Percentiles rank a stretch among this genome's conserved stretches.
Evolutionary conservation across 2,113 vertebrate genomes (phyloP).

Genomic region (Serinus canaria): DNA sequence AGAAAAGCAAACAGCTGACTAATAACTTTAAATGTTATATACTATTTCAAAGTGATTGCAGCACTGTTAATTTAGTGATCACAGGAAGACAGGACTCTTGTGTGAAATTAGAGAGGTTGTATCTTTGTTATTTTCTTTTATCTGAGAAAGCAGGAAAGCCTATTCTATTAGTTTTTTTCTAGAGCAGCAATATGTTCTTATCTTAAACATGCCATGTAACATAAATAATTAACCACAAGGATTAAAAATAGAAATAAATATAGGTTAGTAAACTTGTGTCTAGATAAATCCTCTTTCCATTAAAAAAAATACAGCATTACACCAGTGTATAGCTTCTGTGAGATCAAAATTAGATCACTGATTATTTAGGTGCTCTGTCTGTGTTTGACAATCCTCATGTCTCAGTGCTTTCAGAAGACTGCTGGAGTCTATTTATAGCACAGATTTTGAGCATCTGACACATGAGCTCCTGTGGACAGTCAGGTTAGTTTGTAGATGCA

Average conservation of each 20-base stretch:
- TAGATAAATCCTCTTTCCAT: neutral
- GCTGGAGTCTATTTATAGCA: conserved; percentile 38
- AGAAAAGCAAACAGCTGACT: neutral
- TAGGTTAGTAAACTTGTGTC: neutral
- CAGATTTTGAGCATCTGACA: conserved; percentile 34
- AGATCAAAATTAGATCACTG: conserved; percentile 5
- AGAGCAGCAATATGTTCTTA: conserved; percentile 28
- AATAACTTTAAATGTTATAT: neutral
- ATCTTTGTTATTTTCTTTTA: conserved; percentile 5
- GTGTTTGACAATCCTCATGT: neutral
- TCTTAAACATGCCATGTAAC: conserved; percentile 26
- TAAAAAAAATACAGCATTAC: neutral
- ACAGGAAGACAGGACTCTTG: neutral
- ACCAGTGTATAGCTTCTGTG: neutral
- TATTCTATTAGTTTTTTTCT: neutral
- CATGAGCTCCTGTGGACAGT: neutral
- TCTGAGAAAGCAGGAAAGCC: neutral
- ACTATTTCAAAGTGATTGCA: neutral
- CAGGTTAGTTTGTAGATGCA: neutral
- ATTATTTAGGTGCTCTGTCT: conserved; percentile 21
- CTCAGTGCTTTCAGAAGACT: neutral
- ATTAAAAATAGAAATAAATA: conserved; percentile 58
- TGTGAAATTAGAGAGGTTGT: neutral
- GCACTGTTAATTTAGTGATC: neutral
- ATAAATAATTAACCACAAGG: conserved; percentile 54